These are phyloP conservation scores for Colossoma macropomum DNA, from an alignment of 2,113 vertebrate species.

Conservation along the genomic window DNA sequence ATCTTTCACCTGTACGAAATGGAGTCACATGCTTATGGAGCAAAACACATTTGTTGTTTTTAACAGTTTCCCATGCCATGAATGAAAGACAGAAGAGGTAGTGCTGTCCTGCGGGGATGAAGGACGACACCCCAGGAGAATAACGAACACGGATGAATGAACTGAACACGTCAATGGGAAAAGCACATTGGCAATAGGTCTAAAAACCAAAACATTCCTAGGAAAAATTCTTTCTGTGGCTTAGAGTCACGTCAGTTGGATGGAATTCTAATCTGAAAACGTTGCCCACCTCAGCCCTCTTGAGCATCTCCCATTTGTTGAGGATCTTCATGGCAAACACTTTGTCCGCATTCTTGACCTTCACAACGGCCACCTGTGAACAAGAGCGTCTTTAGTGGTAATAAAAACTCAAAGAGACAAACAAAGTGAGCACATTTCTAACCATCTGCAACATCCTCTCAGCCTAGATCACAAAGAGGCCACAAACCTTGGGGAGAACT, in stretches of 20 bases:
- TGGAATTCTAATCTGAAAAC: neutral
- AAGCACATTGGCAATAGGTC: neutral
- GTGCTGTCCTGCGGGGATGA: neutral
- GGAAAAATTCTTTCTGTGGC: slow-evolving; percentile 7
- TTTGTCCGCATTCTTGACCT: slow-evolving; percentile 94
- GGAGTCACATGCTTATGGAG: neutral
- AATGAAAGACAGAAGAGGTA: slow-evolving; percentile 20
- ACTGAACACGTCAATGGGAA: neutral
- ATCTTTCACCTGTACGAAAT: neutral
- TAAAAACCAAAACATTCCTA: neutral
- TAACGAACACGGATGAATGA: neutral
- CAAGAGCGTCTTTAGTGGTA: slow-evolving; percentile 29
- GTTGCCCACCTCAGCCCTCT: slow-evolving; percentile 91
- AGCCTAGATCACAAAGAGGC: too few relatives aligned
- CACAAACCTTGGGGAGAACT: too few relatives aligned
- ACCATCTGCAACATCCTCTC: neutral
- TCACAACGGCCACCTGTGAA: slow-evolving; percentile 95
- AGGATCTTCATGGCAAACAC: slow-evolving; percentile 99
- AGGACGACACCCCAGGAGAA: slow-evolving; percentile 5
- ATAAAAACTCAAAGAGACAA: slow-evolving; percentile 1
- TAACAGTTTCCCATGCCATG: slow-evolving; percentile 49
- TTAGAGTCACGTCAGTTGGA: neutral
- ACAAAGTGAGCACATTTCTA: neutral
- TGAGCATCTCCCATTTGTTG: slow-evolving; percentile 99
- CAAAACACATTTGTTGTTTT: slow-evolving; percentile 23